Base-by-base conservation (phyloP, 2,888 invertebrate genomes). In the Xestoiulus laeticollis region DNA sequence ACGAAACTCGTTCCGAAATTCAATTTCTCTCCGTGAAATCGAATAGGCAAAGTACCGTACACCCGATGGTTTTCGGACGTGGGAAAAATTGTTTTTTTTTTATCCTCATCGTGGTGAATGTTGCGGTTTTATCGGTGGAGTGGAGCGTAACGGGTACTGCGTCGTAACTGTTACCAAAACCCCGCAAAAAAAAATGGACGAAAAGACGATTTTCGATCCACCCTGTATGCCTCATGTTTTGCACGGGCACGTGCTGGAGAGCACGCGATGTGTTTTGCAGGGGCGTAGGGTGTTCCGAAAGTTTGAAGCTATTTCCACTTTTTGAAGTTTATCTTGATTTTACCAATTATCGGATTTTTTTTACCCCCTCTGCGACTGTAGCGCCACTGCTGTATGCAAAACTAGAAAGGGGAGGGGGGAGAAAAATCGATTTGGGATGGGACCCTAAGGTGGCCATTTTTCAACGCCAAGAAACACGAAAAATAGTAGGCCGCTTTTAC, bases 11-110 rank as follows among this genome's bases (percentile, higher is more conserved):
- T 59, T 59, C 59, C 59, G 59, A 59, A 59, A 59, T 59, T 59
- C 59, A 59, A 59, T 59, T 59, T 59, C 59, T 59, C 59, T n/a
- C 59, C 59, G 22, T 59, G 59, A 59, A 59, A 59, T 59, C 59
- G 59, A 59, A 59, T 59, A 19, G 59, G 48, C 16, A 48, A 48
- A n/a, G n/a, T 59, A 59, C 59, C 59, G 59, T 59, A 48, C 48
- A 16, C 48, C n/a, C 38, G 8, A 38, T 38, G 48, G 48, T 19
- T 8, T 2, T 44, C 44, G 16, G 3, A 22, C 59, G 59, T 59
- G 59, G 59, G 59, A 59, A 59, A 22, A 59, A 59, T 59, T 1
- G 59, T n/a, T 38, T 38, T 38, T 38, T 38, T 38, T 38, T 38
- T 8, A 5, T 8, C 38, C 38, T n/a, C n/a, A n/a, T n/a, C n/a